Evolutionary conservation across 2,888 invertebrate species (phyloP), one percentile per base, ranked within the genome.

Genomic region (Deilephila porcellus): DNA sequence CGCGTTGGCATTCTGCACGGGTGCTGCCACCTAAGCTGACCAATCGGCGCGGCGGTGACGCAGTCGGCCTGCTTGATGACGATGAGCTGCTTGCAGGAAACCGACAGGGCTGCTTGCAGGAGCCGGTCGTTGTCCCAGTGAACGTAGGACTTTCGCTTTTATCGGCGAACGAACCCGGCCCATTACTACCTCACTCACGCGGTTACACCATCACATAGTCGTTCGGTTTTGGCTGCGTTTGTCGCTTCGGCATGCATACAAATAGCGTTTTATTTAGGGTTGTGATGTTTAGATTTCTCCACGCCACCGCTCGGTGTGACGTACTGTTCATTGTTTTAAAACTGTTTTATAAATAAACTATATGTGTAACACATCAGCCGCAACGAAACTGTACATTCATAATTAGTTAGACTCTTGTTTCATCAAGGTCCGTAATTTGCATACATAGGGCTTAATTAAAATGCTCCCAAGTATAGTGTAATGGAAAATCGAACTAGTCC

Each of bases 111-210:
- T 85, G 85, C 80, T 81, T 83, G 86, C 88, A 91, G 93, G 93
- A 92, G 88, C 81, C 91, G 94, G 94, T 94, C 94, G 90, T 93
- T 93, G 94, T 93, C 91, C 94, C 92, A 94, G 83, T 94, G 93
- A 94, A 93, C 93, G 91, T 83, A 86, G 85, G 85, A 93, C 94
- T 94, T 94, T 94, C 94, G 93, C 93, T 94, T 93, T 94, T 90
- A 89, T 91, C 90, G 94, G 94, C 92, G 92, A 94, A 92, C 91
- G 94, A 94, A 94, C 94, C 93, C 92, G 88, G 88, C 81, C 88
- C 90, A 93, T 94, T 93, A 90, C 90, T 92, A 93, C 88, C 88
- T 83, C 89, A 86, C 89, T 91, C 93, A 92, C 91, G 89, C 85
- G 85, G 91, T 94, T 93, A 92, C 93, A 93, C 92, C 93, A 93